phyloP scores from a whole-genome alignment of 2,888 invertebrate genomes.

The Furcula furcula region DNA sequence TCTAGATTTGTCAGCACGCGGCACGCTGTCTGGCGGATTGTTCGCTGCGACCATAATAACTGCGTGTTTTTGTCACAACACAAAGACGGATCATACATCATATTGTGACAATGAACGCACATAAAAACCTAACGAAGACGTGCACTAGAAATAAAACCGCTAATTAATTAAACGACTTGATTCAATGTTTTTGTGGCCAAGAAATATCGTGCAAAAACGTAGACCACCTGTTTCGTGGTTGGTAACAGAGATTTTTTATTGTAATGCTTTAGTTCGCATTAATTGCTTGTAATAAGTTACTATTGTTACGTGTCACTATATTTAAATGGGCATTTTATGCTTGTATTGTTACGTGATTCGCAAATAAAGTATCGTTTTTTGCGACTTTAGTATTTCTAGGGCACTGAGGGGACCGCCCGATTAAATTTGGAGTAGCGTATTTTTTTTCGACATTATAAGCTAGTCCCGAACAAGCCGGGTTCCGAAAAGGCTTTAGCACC shows the following conservation, averaged over 20 bases:
- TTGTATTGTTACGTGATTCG: conserved; percentile 10
- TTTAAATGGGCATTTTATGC: too few species aligned
- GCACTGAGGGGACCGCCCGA: too few species aligned
- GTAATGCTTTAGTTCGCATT: conserved; percentile 16
- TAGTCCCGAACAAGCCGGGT: too few species aligned
- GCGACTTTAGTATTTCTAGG: too few species aligned
- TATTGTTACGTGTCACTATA: conserved; percentile 10
- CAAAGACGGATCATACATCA: conserved; percentile 28
- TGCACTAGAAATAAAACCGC: conserved; percentile 32
- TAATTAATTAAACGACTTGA: conserved; percentile 35
- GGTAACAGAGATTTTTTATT: conserved; percentile 20
- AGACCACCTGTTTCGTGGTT: conserved; percentile 22
- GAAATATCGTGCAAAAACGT: conserved; percentile 14
- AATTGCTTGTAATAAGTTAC: conserved; percentile 23
- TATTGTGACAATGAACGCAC: conserved; percentile 20
- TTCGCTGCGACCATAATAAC: conserved; percentile 34
- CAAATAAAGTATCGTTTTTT: conserved; percentile 5
- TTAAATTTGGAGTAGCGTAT: too few species aligned
- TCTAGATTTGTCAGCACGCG: conserved; percentile 53
- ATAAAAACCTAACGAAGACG: conserved; percentile 19
- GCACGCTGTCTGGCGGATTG: conserved; percentile 69
- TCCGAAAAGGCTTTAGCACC: too few species aligned
- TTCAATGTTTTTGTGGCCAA: conserved; percentile 16
- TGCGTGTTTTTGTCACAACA: conserved; percentile 50
- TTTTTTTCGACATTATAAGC: too few species aligned